Evolutionary conservation across 2,113 vertebrate species (phyloP).

Genomic region (Himantopus leucocephalus): DNA sequence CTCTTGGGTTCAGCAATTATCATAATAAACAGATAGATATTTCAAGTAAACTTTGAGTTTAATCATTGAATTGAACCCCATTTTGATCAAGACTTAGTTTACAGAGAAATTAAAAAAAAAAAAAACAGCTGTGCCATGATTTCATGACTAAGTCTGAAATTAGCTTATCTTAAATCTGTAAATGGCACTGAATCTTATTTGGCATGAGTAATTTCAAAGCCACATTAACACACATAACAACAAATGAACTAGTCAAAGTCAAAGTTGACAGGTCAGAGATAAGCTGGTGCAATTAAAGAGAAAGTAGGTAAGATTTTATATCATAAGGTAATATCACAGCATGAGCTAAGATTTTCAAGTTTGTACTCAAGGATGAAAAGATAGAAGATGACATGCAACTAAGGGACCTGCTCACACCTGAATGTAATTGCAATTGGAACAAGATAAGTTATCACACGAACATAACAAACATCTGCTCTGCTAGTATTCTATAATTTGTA

Average conservation of each 20-base stretch:
- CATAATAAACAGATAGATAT: background rate
- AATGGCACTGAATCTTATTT: background rate
- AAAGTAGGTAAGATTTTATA: constrained; percentile 30
- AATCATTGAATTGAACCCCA: background rate
- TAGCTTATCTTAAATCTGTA: background rate
- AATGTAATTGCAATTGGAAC: background rate
- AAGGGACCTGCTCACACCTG: background rate
- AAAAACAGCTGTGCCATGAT: background rate
- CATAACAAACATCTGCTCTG: background rate
- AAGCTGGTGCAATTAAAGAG: constrained; percentile 37
- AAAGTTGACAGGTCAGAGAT: constrained; percentile 25
- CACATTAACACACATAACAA: background rate
- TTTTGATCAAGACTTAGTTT: background rate
- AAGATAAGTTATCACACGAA: constrained; percentile 8
- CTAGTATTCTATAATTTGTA: background rate
- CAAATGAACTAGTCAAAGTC: background rate
- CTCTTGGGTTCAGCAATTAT: background rate
- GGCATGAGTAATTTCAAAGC: background rate
- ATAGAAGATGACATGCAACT: background rate
- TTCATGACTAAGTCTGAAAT: background rate
- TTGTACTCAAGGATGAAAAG: constrained; percentile 25
- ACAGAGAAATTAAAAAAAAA: background rate
- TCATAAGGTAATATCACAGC: background rate
- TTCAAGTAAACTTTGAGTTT: background rate
- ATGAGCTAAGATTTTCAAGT: constrained; percentile 20